Evolutionary conservation across 2,888 invertebrate genomes (phyloP).

Genomic region (Drosophila formosana): DNA sequence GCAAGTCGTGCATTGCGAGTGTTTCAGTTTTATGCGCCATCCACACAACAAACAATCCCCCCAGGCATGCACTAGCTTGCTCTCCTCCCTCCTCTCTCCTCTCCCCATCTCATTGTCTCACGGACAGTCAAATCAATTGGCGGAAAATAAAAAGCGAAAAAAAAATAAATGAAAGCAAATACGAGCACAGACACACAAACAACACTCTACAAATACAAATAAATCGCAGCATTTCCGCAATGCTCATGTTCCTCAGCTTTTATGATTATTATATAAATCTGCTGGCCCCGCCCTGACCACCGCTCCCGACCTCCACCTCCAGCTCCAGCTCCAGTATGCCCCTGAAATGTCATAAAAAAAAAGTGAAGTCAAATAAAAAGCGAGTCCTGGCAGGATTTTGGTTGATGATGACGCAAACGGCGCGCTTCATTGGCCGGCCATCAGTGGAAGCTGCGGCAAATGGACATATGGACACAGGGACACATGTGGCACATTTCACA

Average conservation of each 20-base stretch:
- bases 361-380: constrained; percentile 66
- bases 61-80: constrained; percentile 18
- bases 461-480: constrained; percentile 20
- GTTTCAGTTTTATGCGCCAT: constrained; percentile 64
- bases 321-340: not conserved
- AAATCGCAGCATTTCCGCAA: constrained; percentile 75
- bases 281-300: constrained; percentile 17
- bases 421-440: constrained; percentile 43
- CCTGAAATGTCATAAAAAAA: constrained; percentile 61
- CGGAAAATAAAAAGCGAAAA: constrained; percentile 57
- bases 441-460: constrained; percentile 33
- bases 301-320: too few species aligned
- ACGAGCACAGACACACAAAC: constrained; percentile 15
- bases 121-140: constrained; percentile 71
- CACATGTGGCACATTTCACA: constrained; percentile 33
- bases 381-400: constrained; percentile 39
- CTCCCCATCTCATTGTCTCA: too few species aligned
- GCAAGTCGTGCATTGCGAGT: constrained; percentile 56
- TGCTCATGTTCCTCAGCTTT: constrained; percentile 71
- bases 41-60: constrained; percentile 58
- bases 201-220: constrained; percentile 66
- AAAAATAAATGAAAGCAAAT: constrained; percentile 5
- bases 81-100: not conserved
- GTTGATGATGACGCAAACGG: constrained; percentile 57
- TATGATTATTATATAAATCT: constrained; percentile 77